Percentiles rank a stretch among this genome's conserved stretches.
Conservation (phyloP, 2,797 vertebrate genomes). For the Pseudotriccus pelzelni region DNA sequence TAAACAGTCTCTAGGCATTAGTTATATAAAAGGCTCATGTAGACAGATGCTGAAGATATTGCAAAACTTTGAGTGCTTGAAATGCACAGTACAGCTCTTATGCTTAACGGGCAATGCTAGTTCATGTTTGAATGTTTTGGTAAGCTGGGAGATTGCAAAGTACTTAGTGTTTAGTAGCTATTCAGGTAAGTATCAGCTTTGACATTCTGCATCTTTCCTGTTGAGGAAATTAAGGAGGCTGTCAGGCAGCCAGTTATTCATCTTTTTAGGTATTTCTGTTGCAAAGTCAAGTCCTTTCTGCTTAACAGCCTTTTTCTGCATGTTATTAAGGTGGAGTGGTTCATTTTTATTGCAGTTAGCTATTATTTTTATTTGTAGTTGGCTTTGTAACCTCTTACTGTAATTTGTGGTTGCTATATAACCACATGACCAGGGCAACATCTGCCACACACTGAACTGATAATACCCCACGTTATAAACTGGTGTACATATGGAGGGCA, state of each 20-base stretch:
- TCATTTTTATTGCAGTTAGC: not conserved
- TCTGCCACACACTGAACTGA: not conserved
- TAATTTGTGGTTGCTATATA: not conserved
- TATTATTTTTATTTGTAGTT: not conserved
- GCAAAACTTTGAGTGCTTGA: not conserved
- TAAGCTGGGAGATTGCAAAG: not conserved
- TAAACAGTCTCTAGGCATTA: not conserved
- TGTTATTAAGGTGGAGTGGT: not conserved
- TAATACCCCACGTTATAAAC: not conserved
- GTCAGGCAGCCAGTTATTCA: not conserved
- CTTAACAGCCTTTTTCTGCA: not conserved
- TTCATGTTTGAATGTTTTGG: not conserved
- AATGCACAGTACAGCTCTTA: not conserved
- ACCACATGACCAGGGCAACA: not conserved
- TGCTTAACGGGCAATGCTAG: not conserved
- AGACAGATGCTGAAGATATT: not conserved
- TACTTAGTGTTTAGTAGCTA: not conserved
- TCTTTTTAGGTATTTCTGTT: not conserved
- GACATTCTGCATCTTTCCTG: not conserved
- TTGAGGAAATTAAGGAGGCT: not conserved
- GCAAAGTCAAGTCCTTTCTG: not conserved
- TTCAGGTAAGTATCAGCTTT: not conserved
- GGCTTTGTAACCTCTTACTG: not conserved
- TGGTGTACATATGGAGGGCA: fast-evolving
- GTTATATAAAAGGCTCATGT: not conserved